A percentile compares a stretch with the other conserved stretches of the same genome.
Evolutionary conservation across 2,888 invertebrate genomes (phyloP).

Genomic region (Tribolium freemani): DNA sequence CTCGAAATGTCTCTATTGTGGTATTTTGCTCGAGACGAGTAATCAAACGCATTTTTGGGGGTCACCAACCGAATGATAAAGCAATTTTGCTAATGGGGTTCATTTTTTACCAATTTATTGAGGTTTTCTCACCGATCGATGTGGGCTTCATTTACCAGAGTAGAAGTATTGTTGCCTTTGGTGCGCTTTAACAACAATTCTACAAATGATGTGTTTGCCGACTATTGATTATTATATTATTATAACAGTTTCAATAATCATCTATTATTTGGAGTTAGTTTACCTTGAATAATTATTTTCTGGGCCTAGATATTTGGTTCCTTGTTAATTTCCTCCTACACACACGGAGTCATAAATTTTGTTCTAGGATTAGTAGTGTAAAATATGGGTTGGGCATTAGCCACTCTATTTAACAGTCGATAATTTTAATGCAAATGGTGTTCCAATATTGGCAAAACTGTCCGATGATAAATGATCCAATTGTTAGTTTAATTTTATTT

Average conservation of each 20-base stretch:
- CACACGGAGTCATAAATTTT: background rate
- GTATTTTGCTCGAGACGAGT: background rate
- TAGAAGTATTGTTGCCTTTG: too few relatives aligned
- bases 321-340: too few relatives aligned
- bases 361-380: background rate
- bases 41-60: background rate
- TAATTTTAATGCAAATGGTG: background rate
- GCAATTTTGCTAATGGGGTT: slow-evolving; percentile 18
- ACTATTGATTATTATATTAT: background rate
- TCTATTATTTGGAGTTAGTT: background rate
- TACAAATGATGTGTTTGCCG: background rate
- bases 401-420: background rate
- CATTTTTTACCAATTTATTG: background rate
- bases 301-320: too few relatives aligned
- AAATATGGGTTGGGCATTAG: background rate
- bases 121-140: background rate
- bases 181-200: too few relatives aligned
- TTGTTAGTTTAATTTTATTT: too few relatives aligned
- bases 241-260: background rate
- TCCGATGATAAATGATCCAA: too few relatives aligned
- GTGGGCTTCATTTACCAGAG: too few relatives aligned
- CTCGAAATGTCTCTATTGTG: slow-evolving; percentile 23
- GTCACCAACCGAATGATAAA: background rate
- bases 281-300: background rate
- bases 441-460: background rate